These are phyloP conservation scores for Polyergus mexicanus DNA, from an alignment of 1,140 invertebrate genomes.

Conservation along the genomic window DNA sequence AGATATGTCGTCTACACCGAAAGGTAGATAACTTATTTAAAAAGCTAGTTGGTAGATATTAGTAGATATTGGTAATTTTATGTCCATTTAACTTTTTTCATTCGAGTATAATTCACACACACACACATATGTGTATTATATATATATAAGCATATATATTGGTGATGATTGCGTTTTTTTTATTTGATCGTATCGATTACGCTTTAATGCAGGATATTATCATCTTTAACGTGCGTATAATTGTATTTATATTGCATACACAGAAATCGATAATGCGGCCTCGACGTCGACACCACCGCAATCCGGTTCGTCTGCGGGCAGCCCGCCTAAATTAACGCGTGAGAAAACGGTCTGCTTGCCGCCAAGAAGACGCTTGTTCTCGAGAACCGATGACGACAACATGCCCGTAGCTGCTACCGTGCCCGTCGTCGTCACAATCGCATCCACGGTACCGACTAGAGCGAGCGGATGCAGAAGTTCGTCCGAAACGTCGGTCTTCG, in stretches of 20 bases:
- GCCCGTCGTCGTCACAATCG: constrained; percentile 72
- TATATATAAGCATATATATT: background rate
- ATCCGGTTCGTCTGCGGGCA: constrained; percentile 82
- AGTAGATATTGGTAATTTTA: background rate
- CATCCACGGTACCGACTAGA: constrained; percentile 80
- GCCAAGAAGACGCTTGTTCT: constrained; percentile 86
- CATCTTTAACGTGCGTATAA: background rate
- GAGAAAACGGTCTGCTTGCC: constrained; percentile 82
- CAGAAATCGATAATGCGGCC: constrained; percentile 79
- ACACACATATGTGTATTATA: no score
- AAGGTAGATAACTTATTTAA: constrained; percentile 70
- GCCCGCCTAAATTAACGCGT: constrained; percentile 86
- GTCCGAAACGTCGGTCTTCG: constrained; percentile 89
- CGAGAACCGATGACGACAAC: constrained; percentile 86
- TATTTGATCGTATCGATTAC: background rate
- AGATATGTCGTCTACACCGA: constrained; percentile 78
- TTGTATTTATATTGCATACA: constrained; percentile 17
- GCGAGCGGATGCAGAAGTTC: constrained; percentile 87
- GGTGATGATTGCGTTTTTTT: background rate
- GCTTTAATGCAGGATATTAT: background rate
- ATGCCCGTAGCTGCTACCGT: constrained; percentile 74
- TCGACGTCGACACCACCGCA: constrained; percentile 82
- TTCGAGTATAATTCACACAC: background rate
- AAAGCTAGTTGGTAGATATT: background rate
- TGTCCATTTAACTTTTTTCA: background rate